These are phyloP conservation scores for Melitaea cinxia DNA, from an alignment of 1,140 invertebrate genomes.

Conservation along the genomic window DNA sequence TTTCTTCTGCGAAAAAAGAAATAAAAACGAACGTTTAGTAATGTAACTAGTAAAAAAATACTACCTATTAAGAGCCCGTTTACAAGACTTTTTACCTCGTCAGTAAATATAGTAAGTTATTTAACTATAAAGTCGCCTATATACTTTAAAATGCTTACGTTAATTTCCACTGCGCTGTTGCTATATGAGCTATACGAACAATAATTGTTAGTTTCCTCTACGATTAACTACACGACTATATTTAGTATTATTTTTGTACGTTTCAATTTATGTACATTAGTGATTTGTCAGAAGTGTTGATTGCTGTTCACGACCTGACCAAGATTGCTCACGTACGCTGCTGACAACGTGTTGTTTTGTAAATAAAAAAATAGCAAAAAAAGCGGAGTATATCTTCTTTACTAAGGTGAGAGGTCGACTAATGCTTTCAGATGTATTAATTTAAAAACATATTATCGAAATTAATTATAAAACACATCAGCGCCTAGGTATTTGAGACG, in stretches of 20 bases:
- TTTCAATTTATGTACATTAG: constrained; percentile 63
- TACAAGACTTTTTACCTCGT: neutral
- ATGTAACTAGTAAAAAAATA: too few relatives aligned
- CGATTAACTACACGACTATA: constrained; percentile 2
- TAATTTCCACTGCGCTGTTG: neutral
- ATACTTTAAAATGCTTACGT: neutral
- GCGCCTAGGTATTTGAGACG: neutral
- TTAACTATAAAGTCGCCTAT: too few relatives aligned
- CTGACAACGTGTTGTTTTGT: constrained; percentile 47
- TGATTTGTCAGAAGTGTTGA: constrained; percentile 60
- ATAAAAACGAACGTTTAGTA: too few relatives aligned
- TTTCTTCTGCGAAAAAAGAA: too few relatives aligned
- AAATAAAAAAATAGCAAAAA: constrained; percentile 43
- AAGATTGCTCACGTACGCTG: constrained; percentile 32
- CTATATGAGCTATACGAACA: neutral
- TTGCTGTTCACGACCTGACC: constrained; percentile 42
- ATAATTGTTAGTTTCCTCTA: neutral
- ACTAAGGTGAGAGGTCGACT: constrained; percentile 52
- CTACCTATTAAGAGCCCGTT: too few relatives aligned
- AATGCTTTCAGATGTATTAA: constrained; percentile 43
- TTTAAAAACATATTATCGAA: constrained; percentile 24
- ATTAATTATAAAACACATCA: constrained; percentile 3
- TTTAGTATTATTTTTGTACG: constrained; percentile 35
- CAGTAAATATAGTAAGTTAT: too few relatives aligned
- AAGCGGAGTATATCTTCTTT: constrained; percentile 37